Percentiles rank a stretch among this genome's conserved stretches.
These are phyloP conservation scores for Sterrhoptilus dennistouni DNA, from an alignment of 2,113 vertebrate genomes.

Conservation along the genomic window DNA sequence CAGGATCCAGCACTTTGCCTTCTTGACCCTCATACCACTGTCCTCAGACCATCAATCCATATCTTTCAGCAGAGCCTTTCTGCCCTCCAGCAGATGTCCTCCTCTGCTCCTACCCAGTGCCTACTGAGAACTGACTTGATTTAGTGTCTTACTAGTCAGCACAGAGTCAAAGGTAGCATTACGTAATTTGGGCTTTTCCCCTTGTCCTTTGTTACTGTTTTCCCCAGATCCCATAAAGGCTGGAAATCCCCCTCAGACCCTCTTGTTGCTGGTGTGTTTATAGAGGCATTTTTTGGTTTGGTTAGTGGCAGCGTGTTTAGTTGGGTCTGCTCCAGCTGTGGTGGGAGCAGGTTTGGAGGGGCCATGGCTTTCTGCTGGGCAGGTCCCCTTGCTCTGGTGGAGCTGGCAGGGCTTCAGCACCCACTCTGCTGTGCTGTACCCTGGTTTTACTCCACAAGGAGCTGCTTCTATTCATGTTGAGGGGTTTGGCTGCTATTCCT, in stretches of 20 bases:
- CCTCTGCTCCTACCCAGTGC: background rate
- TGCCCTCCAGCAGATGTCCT: background rate
- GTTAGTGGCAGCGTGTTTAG: background rate
- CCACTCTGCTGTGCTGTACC: background rate
- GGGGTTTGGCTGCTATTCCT: background rate
- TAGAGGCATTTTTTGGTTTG: background rate
- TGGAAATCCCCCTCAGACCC: background rate
- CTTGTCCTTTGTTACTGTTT: fast-evolving
- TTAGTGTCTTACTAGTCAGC: background rate
- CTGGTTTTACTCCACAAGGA: background rate
- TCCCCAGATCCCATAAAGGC: background rate
- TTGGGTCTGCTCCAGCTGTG: background rate
- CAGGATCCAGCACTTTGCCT: background rate
- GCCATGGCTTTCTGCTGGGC: background rate
- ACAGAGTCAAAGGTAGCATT: background rate
- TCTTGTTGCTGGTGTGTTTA: background rate
- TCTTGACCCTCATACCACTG: background rate
- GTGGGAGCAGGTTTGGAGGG: background rate
- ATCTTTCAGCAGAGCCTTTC: background rate
- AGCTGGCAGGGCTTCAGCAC: background rate
- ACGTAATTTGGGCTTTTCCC: background rate
- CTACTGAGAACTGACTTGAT: fast-evolving
- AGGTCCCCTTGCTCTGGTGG: background rate
- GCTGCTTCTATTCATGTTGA: fast-evolving
- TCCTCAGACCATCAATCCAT: background rate